phyloP scores from a whole-genome alignment of 2,888 invertebrate species.

The Latrodectus hesperus region DNA sequence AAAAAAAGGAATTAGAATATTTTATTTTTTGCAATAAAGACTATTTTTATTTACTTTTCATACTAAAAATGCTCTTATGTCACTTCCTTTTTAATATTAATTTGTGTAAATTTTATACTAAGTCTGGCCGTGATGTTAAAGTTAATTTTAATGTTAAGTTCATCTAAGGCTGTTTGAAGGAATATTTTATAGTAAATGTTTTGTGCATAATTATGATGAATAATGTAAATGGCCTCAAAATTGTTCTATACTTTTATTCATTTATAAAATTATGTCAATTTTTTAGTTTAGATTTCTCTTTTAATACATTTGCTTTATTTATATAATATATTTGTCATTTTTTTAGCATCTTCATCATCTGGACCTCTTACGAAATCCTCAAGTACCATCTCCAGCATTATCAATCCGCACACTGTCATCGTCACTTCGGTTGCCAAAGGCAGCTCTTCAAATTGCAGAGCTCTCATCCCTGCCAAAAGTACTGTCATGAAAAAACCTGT shows the following conservation, averaged over 20 bases:
- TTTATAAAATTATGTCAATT: too few species aligned
- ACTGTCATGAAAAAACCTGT: constrained; percentile 48
- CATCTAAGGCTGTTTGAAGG: neutral
- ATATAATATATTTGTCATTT: neutral
- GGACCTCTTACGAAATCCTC: constrained; percentile 59
- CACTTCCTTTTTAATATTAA: neutral
- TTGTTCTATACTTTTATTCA: too few species aligned
- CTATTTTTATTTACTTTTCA: too few species aligned
- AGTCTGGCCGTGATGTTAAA: neutral
- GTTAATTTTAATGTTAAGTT: neutral
- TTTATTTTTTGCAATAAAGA: too few species aligned
- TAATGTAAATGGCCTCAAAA: neutral
- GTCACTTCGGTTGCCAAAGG: constrained; percentile 65
- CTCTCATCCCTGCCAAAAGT: constrained; percentile 74
- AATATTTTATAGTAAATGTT: neutral
- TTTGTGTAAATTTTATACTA: neutral
- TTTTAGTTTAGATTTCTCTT: too few species aligned
- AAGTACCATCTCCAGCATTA: constrained; percentile 51
- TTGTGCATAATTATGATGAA: neutral
- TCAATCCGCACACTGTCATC: constrained; percentile 62
- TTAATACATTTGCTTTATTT: neutral
- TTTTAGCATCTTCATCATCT: constrained; percentile 62
- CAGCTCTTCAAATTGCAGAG: constrained; percentile 73
- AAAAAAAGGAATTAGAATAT: too few species aligned
- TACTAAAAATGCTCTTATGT: too few species aligned